Evolutionary conservation across 2,888 invertebrate species (phyloP).

Genomic region (Spodoptera littoralis): DNA sequence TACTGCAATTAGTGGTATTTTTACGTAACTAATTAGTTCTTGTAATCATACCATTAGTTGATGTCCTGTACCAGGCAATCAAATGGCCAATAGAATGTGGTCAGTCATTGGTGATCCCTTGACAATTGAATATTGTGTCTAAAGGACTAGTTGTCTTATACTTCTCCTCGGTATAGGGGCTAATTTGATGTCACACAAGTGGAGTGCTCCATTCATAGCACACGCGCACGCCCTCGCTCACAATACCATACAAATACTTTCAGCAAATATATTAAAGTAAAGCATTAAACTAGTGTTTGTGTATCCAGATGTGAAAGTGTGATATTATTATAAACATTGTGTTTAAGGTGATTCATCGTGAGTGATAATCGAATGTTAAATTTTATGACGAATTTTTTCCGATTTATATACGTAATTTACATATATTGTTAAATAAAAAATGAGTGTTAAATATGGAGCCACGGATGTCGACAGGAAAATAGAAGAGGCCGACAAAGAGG

Average conservation of each 20-base stretch:
- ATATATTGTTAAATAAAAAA: slow-evolving; percentile 53
- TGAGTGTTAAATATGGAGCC: slow-evolving; percentile 82
- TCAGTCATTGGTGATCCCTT: slow-evolving; percentile 23
- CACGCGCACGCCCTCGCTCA: slow-evolving; percentile 68
- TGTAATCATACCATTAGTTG: slow-evolving; percentile 8
- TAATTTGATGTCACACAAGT: slow-evolving; percentile 75
- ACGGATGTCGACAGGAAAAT: slow-evolving; percentile 71
- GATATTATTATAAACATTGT: slow-evolving; percentile 38
- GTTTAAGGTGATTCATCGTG: slow-evolving; percentile 40
- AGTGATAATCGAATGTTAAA: slow-evolving; percentile 42
- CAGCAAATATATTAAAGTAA: slow-evolving; percentile 42
- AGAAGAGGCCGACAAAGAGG: slow-evolving; percentile 68
- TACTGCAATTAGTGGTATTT: not conserved
- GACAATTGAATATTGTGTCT: slow-evolving; percentile 34
- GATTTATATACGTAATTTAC: slow-evolving; percentile 18
- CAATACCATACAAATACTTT: slow-evolving; percentile 50
- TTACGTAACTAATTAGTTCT: slow-evolving; percentile 23
- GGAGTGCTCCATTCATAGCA: slow-evolving; percentile 72
- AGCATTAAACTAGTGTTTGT: slow-evolving; percentile 53
- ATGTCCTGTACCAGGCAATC: slow-evolving; percentile 2
- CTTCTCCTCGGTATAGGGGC: slow-evolving; percentile 60
- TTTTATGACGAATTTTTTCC: slow-evolving; percentile 41
- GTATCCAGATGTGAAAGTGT: slow-evolving; percentile 61
- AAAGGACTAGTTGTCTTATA: slow-evolving; percentile 43
- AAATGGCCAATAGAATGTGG: slow-evolving; percentile 11